Percentiles rank a stretch among this genome's conserved stretches.
These are phyloP conservation scores for Tupaia tana DNA, from an alignment of 2,113 vertebrate genomes.

Conservation along the genomic window DNA sequence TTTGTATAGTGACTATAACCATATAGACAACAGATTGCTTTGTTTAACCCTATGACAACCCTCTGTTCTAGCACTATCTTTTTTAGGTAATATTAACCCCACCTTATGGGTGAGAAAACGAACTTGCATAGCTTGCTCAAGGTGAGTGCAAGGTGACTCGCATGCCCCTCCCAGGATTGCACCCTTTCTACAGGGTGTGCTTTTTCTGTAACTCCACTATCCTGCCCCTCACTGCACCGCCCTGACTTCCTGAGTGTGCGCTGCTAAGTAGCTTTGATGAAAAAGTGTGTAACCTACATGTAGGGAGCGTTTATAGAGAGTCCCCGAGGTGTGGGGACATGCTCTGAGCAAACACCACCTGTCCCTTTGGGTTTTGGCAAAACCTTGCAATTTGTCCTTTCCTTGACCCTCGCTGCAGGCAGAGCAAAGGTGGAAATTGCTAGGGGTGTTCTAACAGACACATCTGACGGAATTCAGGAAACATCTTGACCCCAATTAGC, in stretches of 20 bases:
- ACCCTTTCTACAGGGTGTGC: too few relatives aligned
- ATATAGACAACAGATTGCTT: not conserved
- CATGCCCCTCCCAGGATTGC: not conserved
- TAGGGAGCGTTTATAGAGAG: too few relatives aligned
- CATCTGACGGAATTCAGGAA: too few relatives aligned
- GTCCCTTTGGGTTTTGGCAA: too few relatives aligned
- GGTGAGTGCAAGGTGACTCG: not conserved
- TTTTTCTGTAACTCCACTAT: not conserved
- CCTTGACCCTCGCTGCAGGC: too few relatives aligned
- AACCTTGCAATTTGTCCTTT: too few relatives aligned
- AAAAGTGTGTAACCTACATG: not conserved
- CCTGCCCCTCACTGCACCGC: not conserved
- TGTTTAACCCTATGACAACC: not conserved
- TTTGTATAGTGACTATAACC: not conserved
- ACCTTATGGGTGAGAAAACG: not conserved
- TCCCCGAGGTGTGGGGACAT: too few relatives aligned
- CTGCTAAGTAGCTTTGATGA: not conserved
- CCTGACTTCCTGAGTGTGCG: not conserved
- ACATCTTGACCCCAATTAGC: too few relatives aligned
- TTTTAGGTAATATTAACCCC: not conserved
- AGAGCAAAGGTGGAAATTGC: too few relatives aligned
- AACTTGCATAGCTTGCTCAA: not conserved
- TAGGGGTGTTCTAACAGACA: too few relatives aligned
- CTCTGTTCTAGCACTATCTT: not conserved
- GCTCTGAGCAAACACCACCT: too few relatives aligned